Conservation (phyloP, 2,797 vertebrate species). For the Lophotriccus pileatus region DNA sequence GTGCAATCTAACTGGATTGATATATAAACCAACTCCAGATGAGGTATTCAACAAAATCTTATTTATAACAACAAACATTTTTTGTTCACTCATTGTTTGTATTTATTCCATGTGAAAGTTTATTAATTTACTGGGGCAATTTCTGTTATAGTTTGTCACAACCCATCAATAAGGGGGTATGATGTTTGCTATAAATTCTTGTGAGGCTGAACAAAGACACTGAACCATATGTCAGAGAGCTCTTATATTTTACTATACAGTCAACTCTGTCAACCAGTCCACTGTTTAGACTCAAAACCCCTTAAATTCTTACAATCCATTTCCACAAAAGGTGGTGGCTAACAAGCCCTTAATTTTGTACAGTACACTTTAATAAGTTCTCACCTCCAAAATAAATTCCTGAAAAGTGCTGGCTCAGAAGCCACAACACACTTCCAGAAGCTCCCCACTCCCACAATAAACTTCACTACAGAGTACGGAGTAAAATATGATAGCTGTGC, state of each 20-base stretch:
- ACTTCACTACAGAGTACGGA: neutral
- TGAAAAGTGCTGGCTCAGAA: neutral
- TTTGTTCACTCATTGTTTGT: neutral
- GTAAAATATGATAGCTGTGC: neutral
- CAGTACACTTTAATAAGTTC: neutral
- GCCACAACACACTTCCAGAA: neutral
- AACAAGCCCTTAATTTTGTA: neutral
- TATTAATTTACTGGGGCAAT: neutral
- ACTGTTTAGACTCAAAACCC: neutral
- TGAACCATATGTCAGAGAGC: neutral
- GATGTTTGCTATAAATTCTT: neutral
- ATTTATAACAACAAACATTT: neutral
- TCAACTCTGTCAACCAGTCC: neutral
- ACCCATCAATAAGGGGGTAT: rapidly evolving
- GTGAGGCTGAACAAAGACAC: neutral
- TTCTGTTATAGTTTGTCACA: neutral
- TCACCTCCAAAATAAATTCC: neutral
- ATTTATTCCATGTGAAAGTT: neutral
- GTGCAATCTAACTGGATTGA: neutral
- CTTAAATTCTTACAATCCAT: neutral
- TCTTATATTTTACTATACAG: neutral
- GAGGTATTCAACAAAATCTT: neutral
- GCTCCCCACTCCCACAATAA: neutral
- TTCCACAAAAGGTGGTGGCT: neutral
- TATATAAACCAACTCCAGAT: neutral